Evolutionary conservation across 2,797 vertebrate genomes (phyloP).

Genomic region (Danio kyathit): DNA sequence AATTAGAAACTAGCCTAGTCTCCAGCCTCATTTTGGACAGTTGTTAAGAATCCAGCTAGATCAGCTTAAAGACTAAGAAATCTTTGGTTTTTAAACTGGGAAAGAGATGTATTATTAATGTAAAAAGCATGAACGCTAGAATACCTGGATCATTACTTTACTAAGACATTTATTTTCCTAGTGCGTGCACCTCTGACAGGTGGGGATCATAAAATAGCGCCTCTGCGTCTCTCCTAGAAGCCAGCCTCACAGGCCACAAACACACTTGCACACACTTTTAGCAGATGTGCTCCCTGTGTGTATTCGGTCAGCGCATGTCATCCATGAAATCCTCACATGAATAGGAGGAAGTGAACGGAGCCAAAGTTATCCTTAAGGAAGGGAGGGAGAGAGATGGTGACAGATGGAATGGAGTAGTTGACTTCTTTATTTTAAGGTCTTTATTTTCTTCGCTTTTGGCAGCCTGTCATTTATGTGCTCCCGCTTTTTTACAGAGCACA

Average conservation of each 20-base stretch:
- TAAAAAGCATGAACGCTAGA: background rate
- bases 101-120: background rate
- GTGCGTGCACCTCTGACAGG: constrained; percentile 57
- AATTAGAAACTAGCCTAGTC: too few relatives aligned
- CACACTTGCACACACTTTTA: constrained; percentile 58
- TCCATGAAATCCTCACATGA: constrained; percentile 68
- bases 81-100: background rate
- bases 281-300: constrained; percentile 67
- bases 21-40: background rate
- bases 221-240: constrained; percentile 47
- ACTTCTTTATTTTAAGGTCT: constrained; percentile 72
- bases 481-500: constrained; percentile 30
- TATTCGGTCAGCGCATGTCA: constrained; percentile 68
- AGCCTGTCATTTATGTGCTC: constrained; percentile 61
- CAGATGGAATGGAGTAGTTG: constrained; percentile 72
- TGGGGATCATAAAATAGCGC: constrained; percentile 60
- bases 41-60: background rate
- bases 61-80: background rate
- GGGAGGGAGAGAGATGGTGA: constrained; percentile 58
- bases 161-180: constrained; percentile 48
- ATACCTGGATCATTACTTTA: constrained; percentile 42
- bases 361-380: constrained; percentile 68
- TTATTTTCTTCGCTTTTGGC: constrained; percentile 70
- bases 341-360: constrained; percentile 63
- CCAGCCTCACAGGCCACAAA: constrained; percentile 37